Percentiles rank a stretch among this genome's conserved stretches.
Evolutionary conservation across 1,140 invertebrate genomes (phyloP).

Genomic region (Myzus persicae): DNA sequence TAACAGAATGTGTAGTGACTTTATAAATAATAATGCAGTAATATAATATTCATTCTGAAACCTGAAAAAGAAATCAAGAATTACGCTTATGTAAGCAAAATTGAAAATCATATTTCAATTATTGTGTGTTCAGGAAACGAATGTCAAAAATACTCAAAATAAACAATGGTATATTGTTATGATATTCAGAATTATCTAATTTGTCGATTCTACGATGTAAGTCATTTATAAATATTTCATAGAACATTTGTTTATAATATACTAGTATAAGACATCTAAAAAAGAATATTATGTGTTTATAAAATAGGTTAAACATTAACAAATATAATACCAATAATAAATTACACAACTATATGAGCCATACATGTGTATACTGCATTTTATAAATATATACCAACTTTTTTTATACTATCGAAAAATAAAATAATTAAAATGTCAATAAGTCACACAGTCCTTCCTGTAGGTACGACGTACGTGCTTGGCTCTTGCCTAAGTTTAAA

Average conservation of each 20-base stretch:
- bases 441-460: too few relatives aligned
- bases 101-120: neutral
- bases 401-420: too few relatives aligned
- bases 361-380: too few relatives aligned
- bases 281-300: neutral
- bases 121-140: neutral
- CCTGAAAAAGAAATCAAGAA: neutral
- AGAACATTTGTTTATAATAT: neutral
- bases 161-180: neutral
- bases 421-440: too few relatives aligned
- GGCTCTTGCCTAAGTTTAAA: too few relatives aligned
- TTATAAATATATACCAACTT: too few relatives aligned
- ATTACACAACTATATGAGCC: neutral
- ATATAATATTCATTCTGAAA: neutral
- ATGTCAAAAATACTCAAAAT: neutral
- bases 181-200: neutral
- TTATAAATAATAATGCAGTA: neutral
- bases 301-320: too few relatives aligned
- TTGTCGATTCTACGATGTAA: neutral
- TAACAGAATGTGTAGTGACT: neutral
- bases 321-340: neutral
- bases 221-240: neutral
- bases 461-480: too few relatives aligned
- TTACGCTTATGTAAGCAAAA: neutral
- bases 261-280: neutral